A percentile compares a stretch with the other conserved stretches of the same genome.
Evolutionary conservation across 2,888 invertebrate genomes (phyloP).

Genomic region (Alentia gelatinosa): DNA sequence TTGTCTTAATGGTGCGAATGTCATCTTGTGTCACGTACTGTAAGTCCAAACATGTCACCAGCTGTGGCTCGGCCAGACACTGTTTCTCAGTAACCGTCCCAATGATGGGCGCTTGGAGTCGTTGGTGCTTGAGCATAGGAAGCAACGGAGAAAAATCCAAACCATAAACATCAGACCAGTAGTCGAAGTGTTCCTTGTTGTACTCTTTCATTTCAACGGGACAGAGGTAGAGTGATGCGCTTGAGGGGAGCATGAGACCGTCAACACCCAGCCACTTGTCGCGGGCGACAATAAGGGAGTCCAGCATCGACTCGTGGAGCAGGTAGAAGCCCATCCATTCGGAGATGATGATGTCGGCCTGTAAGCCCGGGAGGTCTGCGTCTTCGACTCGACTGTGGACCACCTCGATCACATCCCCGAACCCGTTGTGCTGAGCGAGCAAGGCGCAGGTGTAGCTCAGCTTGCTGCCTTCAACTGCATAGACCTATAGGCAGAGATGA

Average conservation of each 20-base stretch:
- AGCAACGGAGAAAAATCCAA: constrained; percentile 77
- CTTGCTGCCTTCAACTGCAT: constrained; percentile 78
- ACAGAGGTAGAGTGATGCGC: constrained; percentile 72
- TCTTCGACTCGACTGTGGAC: constrained; percentile 75
- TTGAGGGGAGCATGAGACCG: constrained; percentile 76
- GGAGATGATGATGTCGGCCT: constrained; percentile 78
- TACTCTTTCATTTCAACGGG: constrained; percentile 76
- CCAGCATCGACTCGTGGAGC: constrained; percentile 79
- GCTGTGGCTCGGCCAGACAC: constrained; percentile 69
- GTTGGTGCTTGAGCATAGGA: constrained; percentile 65
- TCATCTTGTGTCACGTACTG: constrained; percentile 71
- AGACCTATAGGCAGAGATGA: constrained; percentile 66
- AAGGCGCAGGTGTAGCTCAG: constrained; percentile 72
- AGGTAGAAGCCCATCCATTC: constrained; percentile 81
- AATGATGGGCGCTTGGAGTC: constrained; percentile 67
- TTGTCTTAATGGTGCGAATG: constrained; percentile 63
- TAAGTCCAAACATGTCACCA: constrained; percentile 72
- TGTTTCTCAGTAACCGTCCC: constrained; percentile 67
- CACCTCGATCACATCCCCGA: constrained; percentile 72
- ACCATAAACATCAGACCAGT: constrained; percentile 78
- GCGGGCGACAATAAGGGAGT: constrained; percentile 77
- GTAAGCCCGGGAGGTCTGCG: constrained; percentile 71
- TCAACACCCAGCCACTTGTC: constrained; percentile 74
- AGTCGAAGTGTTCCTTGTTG: constrained; percentile 71
- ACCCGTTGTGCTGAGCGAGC: constrained; percentile 73